Conservation (phyloP, 2,888 invertebrate species). For the Eristalis tenax region DNA sequence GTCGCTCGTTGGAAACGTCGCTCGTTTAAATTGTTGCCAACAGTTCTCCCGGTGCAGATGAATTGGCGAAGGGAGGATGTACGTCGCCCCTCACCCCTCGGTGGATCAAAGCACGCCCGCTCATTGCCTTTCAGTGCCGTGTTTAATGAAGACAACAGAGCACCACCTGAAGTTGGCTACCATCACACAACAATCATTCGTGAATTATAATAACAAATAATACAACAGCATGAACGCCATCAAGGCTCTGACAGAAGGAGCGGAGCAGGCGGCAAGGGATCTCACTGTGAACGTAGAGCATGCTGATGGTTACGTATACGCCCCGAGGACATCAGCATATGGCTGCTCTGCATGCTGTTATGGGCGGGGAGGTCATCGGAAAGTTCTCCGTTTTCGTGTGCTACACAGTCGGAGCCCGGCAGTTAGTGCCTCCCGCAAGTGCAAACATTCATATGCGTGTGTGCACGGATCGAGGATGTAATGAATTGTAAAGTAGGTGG, state of each 20-base stretch:
- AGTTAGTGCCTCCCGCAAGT: background rate
- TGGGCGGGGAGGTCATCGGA: background rate
- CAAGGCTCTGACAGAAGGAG: conserved; percentile 13
- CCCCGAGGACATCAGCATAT: conserved; percentile 10
- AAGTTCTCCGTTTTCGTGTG: conserved; percentile 8
- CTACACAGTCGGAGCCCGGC: no score
- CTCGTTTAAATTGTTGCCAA: conserved; percentile 45
- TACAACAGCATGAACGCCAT: conserved; percentile 17
- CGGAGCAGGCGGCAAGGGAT: background rate
- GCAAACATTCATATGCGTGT: background rate
- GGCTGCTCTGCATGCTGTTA: background rate
- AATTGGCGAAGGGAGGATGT: background rate
- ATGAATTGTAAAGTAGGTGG: conserved; percentile 58
- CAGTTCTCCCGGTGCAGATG: conserved; percentile 37
- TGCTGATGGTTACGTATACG: conserved; percentile 7
- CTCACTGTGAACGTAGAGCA: background rate
- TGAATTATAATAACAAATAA: conserved; percentile 54
- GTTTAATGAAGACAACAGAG: conserved; percentile 42
- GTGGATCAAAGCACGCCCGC: background rate
- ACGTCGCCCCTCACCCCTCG: background rate
- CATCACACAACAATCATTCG: conserved; percentile 49
- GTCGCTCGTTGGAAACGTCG: background rate
- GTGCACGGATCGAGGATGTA: conserved; percentile 40
- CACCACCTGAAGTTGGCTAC: conserved; percentile 50
- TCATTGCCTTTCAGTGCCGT: conserved; percentile 2